phyloP scores from a whole-genome alignment of 2,797 vertebrate genomes.

The Bufotes viridis region DNA sequence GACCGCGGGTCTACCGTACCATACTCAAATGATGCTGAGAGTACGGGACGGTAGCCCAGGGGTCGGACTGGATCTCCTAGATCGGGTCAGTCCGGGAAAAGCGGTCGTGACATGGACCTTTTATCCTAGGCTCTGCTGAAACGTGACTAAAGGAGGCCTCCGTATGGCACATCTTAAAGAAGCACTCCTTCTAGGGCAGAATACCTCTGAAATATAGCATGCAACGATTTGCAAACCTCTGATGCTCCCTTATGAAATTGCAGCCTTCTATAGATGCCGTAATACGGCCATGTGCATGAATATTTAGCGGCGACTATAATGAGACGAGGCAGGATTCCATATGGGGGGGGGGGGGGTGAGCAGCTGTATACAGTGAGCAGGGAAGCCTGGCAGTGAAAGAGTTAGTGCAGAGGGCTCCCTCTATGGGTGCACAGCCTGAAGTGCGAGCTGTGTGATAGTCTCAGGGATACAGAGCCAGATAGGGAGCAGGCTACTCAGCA shows the following conservation, averaged over 20 bases:
- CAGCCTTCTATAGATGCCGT: neutral
- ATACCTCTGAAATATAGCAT: neutral
- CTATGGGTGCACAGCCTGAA: constrained; percentile 56
- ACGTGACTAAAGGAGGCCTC: neutral
- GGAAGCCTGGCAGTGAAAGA: constrained; percentile 65
- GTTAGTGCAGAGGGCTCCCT: constrained; percentile 69
- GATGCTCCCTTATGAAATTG: neutral
- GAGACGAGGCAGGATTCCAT: neutral
- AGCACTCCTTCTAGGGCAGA: neutral
- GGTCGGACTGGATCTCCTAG: too few relatives aligned
- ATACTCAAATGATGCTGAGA: too few relatives aligned
- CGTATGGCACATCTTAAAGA: neutral
- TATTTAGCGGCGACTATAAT: neutral
- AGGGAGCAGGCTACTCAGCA: constrained; percentile 33
- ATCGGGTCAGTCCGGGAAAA: too few relatives aligned
- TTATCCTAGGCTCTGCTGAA: too few relatives aligned
- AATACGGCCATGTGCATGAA: neutral
- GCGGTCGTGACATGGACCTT: too few relatives aligned
- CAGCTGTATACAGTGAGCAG: neutral
- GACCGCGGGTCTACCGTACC: too few relatives aligned
- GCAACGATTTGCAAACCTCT: neutral
- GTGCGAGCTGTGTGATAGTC: constrained; percentile 29
- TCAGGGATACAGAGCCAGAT: constrained; percentile 26
- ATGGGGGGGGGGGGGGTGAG: neutral
- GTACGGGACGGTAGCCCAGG: too few relatives aligned